A percentile compares a stretch with the other conserved stretches of the same genome.
Conservation (phyloP, 2,797 vertebrate genomes). For the Neomorphus geoffroyi region DNA sequence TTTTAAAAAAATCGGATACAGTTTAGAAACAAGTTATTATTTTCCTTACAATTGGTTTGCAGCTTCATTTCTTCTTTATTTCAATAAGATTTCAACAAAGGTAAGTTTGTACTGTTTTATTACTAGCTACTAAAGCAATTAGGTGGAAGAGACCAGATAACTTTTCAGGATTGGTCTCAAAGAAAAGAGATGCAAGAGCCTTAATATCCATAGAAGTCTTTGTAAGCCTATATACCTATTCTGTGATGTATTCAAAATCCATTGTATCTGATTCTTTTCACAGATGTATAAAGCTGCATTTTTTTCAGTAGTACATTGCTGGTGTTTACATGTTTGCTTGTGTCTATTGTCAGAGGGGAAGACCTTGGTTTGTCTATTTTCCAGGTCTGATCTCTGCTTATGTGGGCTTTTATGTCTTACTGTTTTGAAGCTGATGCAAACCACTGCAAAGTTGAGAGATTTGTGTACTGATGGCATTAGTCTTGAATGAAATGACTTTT, state of each 20-base stretch:
- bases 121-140: background rate
- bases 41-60: background rate
- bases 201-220: background rate
- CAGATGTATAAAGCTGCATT: background rate
- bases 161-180: background rate
- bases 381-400: background rate
- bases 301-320: background rate
- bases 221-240: background rate
- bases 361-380: background rate
- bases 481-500: background rate
- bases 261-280: background rate
- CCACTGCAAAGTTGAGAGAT: background rate
- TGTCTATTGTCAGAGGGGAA: background rate
- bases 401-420: background rate
- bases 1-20: background rate
- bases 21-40: background rate
- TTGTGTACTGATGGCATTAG: background rate
- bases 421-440: background rate
- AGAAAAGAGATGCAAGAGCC: background rate
- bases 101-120: background rate
- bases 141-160: background rate
- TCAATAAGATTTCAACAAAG: background rate
- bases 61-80: background rate
- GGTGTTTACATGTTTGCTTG: background rate
- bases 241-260: background rate